These are phyloP conservation scores for Isoperla grammatica DNA, from an alignment of 2,888 invertebrate species.

Conservation along the genomic window DNA sequence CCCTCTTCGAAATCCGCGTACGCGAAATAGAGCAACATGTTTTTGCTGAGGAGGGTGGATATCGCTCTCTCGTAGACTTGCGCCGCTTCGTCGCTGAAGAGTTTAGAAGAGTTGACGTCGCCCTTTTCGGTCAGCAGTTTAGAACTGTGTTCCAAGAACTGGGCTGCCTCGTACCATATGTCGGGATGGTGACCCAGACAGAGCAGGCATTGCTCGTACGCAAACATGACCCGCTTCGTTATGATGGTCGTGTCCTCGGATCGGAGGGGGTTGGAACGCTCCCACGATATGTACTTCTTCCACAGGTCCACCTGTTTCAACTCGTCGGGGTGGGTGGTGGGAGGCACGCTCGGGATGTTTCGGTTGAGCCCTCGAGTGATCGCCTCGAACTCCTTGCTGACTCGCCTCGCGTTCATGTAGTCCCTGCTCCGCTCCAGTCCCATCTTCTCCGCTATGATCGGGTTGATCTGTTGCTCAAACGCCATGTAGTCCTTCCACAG, in stretches of 20 bases:
- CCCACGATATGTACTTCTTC: slow-evolving; percentile 98
- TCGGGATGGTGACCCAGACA: slow-evolving; percentile 97
- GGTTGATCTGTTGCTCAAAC: slow-evolving; percentile 90
- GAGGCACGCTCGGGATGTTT: slow-evolving; percentile 95
- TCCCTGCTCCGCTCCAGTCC: slow-evolving; percentile 93
- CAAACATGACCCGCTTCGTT: slow-evolving; percentile 94
- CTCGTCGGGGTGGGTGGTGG: slow-evolving; percentile 83
- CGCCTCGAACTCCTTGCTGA: slow-evolving; percentile 93
- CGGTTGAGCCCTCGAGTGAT: slow-evolving; percentile 92
- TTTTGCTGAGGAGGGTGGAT: slow-evolving; percentile 79
- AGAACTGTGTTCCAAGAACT: slow-evolving; percentile 92
- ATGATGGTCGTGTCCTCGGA: slow-evolving; percentile 94
- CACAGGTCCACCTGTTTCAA: slow-evolving; percentile 95
- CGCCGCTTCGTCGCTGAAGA: slow-evolving; percentile 92
- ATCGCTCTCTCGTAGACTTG: slow-evolving; percentile 94
- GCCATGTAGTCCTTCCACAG: slow-evolving; percentile 97
- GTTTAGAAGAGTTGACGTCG: slow-evolving; percentile 86
- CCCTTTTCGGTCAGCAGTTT: slow-evolving; percentile 93
- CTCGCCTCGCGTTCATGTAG: slow-evolving; percentile 94
- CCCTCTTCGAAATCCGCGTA: slow-evolving; percentile 99
- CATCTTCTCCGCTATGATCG: slow-evolving; percentile 93
- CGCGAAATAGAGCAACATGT: slow-evolving; percentile 93
- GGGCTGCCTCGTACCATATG: slow-evolving; percentile 98
- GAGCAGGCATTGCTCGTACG: slow-evolving; percentile 94
- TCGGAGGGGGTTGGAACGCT: slow-evolving; percentile 91